A percentile compares a stretch with the other conserved stretches of the same genome.
Conservation (phyloP, 2,888 invertebrate genomes). For the Caenorhabditis sp. region DNA sequence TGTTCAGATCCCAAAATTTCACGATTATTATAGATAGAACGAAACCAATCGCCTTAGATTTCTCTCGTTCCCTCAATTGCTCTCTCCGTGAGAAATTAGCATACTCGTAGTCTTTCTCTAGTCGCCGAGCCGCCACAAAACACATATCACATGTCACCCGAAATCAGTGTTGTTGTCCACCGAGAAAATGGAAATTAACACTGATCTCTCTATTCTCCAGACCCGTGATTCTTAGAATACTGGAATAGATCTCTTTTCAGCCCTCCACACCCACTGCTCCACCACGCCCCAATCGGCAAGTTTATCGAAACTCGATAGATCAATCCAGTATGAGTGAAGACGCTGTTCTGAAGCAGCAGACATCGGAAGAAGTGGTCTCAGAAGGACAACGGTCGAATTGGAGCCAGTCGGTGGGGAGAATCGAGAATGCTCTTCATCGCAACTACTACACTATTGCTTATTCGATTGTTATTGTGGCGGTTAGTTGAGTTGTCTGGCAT, state of each 20-base stretch:
- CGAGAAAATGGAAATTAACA: neutral
- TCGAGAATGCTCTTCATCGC: constrained; percentile 66
- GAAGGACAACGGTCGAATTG: constrained; percentile 59
- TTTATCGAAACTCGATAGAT: constrained; percentile 56
- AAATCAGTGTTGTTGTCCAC: constrained; percentile 8
- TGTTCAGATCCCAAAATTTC: neutral
- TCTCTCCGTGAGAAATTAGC: constrained; percentile 6
- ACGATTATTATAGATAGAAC: neutral
- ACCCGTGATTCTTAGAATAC: constrained; percentile 9
- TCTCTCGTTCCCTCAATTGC: neutral
- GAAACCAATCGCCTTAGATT: neutral
- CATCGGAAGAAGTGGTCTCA: constrained; percentile 49
- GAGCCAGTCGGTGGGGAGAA: constrained; percentile 64
- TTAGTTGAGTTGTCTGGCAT: constrained; percentile 30
- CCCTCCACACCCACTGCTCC: constrained; percentile 64
- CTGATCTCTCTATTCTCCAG: constrained; percentile 6
- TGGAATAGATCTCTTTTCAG: constrained; percentile 56
- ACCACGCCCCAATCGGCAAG: constrained; percentile 60
- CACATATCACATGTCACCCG: constrained; percentile 27
- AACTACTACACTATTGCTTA: constrained; percentile 79
- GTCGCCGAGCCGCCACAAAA: constrained; percentile 2
- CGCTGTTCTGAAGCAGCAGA: constrained; percentile 18
- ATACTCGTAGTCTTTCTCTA: constrained; percentile 14
- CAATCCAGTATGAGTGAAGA: constrained; percentile 26
- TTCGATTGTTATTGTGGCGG: constrained; percentile 75